Conservation (phyloP, 2,797 vertebrate genomes). For the Acestrorhynchus altus region DNA sequence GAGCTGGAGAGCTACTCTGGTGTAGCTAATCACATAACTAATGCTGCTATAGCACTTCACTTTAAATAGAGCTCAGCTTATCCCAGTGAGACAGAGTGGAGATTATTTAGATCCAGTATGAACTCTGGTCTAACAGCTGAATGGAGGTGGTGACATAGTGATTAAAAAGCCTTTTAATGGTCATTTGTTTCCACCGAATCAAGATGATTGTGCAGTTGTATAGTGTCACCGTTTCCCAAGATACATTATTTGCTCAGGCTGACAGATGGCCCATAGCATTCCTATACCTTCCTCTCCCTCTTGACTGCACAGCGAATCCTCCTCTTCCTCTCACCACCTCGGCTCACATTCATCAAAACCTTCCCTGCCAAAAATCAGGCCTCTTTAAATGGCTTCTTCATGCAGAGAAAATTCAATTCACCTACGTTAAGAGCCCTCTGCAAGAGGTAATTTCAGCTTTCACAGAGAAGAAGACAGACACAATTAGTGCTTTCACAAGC, state of each 20-base stretch:
- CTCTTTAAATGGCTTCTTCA: conserved; percentile 50
- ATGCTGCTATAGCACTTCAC: conserved; percentile 7
- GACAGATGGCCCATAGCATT: conserved; percentile 55
- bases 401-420: conserved; percentile 58
- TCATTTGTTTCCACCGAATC: conserved; percentile 25
- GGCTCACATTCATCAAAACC: conserved; percentile 56
- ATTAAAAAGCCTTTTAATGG: conserved; percentile 25
- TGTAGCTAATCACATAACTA: conserved; percentile 15
- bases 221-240: conserved; percentile 33
- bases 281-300: conserved; percentile 54
- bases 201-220: conserved; percentile 34
- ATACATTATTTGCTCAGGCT: conserved; percentile 50
- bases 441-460: conserved; percentile 58
- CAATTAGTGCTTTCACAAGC: conserved; percentile 61
- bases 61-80: conserved; percentile 4
- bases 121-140: conserved; percentile 21
- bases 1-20: conserved; percentile 5
- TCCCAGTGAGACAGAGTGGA: conserved; percentile 7
- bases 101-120: conserved; percentile 19
- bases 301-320: conserved; percentile 50
- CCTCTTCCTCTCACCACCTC: conserved; percentile 45
- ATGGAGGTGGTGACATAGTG: conserved; percentile 12
- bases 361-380: conserved; percentile 42
- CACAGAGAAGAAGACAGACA: conserved; percentile 56
- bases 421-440: conserved; percentile 50